Percentiles rank a stretch among this genome's conserved stretches.
phyloP scores from a whole-genome alignment of 2,888 invertebrate genomes.

The Dicycla oo region DNA sequence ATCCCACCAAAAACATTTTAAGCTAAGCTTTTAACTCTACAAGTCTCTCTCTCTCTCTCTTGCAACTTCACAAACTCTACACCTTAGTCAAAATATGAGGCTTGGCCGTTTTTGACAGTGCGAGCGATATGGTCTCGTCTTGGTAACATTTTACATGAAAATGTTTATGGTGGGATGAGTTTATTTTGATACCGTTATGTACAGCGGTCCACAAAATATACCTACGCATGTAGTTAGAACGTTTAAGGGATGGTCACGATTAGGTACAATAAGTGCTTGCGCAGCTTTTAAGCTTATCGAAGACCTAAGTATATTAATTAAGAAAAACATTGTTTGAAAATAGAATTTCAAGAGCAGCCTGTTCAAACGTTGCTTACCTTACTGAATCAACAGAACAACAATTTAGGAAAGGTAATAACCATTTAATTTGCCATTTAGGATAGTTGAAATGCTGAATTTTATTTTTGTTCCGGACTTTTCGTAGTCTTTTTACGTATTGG shows the following conservation, averaged over 20 bases:
- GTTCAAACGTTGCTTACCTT: constrained; percentile 42
- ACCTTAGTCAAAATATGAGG: no score
- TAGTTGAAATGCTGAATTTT: constrained; percentile 13
- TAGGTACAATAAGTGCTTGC: constrained; percentile 36
- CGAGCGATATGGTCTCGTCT: no score
- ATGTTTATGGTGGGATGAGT: no score
- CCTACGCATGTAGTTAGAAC: constrained; percentile 12
- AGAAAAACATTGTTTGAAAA: constrained; percentile 33
- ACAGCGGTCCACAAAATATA: constrained; percentile 16
- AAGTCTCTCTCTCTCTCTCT: no score
- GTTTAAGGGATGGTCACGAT: constrained; percentile 21
- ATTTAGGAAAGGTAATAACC: constrained; percentile 10
- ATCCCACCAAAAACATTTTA: no score
- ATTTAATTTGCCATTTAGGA: constrained; percentile 35
- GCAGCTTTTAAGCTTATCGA: constrained; percentile 39
- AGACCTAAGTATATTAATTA: constrained; percentile 53
- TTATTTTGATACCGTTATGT: constrained; percentile 28
- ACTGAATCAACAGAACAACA: constrained; percentile 28
- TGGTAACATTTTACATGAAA: no score
- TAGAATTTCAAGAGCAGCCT: constrained; percentile 39
- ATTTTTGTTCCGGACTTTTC: background rate
- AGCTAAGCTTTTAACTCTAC: no score
- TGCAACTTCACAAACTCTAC: no score
- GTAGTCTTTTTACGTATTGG: background rate
- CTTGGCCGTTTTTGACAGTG: no score